Base-by-base conservation (phyloP, 1,140 invertebrate species). In the Branchinecta lindahli region DNA sequence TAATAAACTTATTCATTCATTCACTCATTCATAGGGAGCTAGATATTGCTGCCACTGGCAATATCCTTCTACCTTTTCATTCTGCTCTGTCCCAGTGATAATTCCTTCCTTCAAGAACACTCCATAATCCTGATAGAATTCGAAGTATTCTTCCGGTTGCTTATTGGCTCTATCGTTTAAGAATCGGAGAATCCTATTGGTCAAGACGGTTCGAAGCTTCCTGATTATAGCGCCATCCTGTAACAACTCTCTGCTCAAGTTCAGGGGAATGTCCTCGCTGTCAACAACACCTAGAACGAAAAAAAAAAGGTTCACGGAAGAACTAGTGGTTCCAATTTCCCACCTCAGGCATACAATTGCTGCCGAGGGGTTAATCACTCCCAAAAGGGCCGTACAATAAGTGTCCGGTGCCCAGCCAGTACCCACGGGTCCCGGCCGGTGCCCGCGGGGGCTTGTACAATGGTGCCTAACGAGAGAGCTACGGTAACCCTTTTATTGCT, bases 241-340 rank as follows among this genome's bases (percentile, higher is more conserved):
- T 15, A 98, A 81, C 61, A 98, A 81, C 80, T 98, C 96, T 77
- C 96, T 83, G 76, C 93, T 96, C 65, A 98, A 83, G 85, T 98
- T 98, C 20, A 98, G 82, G 9, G 95, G 96, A 83, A 98, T 97
- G 77, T 98, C 95, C 83, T 98, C 95, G 8, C 92, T 96, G 81
- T 98, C 95, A 8, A 98, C 92, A 44, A 98, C 94, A 77, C 95
- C 88, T 87, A 74, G 45, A 77, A 79, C 66, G 70, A 73, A 71
- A 72, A 71, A 70, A 72, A 61, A 1, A 1, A 33, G 2, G 33
- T 33, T 33, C 33, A 33, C 33, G 33, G 33, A 33, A 33, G 33
- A 5, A 33, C 5, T 33, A 3, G 1, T 5, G 2, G 33, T 5
- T 33, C 2, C 33, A 33, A 3, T 33, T 33, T 33, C 5, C 33